These are phyloP conservation scores for Cephus pygmeus DNA, from an alignment of 2,888 invertebrate species.

Conservation along the genomic window DNA sequence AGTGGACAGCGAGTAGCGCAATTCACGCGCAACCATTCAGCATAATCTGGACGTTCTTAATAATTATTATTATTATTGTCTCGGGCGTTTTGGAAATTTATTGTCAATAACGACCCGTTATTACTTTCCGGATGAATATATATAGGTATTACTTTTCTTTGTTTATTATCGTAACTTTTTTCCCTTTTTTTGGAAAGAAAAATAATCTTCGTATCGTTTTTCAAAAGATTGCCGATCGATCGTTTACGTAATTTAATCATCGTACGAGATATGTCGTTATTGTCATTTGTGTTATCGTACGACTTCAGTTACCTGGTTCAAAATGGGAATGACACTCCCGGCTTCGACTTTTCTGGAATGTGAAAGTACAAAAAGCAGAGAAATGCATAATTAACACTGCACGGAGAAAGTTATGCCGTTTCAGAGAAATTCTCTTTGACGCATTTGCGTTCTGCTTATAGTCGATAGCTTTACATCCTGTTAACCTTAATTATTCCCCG, in stretches of 20 bases:
- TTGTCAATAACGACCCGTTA: not conserved
- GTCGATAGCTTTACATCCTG: not conserved
- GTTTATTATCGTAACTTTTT: not conserved
- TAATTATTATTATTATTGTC: not conserved
- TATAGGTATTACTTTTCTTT: not conserved
- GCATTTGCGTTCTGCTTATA: not conserved
- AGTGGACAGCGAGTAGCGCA: not conserved
- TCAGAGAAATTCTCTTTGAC: not conserved
- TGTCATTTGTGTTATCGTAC: not conserved
- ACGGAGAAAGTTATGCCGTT: not conserved
- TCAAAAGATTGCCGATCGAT: not conserved
- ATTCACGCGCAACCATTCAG: not conserved
- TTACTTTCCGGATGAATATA: not conserved
- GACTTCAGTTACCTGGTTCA: not conserved
- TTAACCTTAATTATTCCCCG: not conserved
- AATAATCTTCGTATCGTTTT: not conserved
- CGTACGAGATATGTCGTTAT: not conserved
- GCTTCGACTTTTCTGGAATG: not conserved
- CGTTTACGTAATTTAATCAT: not conserved
- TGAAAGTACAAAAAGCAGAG: slow-evolving; percentile 2
- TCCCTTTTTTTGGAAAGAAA: not conserved
- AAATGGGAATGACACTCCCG: not conserved
- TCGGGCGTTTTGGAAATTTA: not conserved
- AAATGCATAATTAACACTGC: not conserved
- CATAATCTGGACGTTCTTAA: not conserved